Conservation (phyloP, 2,797 vertebrate genomes). For the Spheniscus humboldti region DNA sequence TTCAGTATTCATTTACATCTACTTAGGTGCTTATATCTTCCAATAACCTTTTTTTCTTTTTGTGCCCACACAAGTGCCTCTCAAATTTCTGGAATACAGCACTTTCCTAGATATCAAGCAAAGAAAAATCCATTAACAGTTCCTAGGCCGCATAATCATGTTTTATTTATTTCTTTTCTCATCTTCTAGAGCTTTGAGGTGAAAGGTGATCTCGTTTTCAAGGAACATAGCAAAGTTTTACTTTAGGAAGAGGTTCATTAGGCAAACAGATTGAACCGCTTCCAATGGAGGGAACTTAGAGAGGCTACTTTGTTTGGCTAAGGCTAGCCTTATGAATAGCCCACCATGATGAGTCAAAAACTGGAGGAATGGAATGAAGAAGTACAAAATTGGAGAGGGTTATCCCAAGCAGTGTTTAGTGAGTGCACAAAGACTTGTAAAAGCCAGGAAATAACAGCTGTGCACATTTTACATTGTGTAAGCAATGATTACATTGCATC, state of each 20-base stretch:
- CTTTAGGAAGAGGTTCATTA: neutral
- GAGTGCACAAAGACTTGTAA: neutral
- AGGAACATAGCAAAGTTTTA: neutral
- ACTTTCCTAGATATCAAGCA: neutral
- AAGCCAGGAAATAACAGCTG: neutral
- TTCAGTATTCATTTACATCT: neutral
- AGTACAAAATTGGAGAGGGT: neutral
- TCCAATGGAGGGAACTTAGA: neutral
- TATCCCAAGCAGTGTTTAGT: neutral
- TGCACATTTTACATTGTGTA: neutral
- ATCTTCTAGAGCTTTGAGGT: neutral
- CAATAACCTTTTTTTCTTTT: neutral
- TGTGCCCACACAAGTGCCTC: neutral
- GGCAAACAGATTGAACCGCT: neutral
- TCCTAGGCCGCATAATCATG: neutral
- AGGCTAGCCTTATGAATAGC: neutral
- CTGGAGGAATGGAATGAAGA: neutral
- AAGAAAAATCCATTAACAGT: neutral
- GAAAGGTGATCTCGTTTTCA: neutral
- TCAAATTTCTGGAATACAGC: neutral
- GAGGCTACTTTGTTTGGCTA: neutral
- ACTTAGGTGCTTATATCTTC: neutral
- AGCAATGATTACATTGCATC: neutral
- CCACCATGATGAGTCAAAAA: neutral
- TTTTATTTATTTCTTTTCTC: conserved; percentile 22